These are phyloP conservation scores for Rhopalosiphum maidis DNA, from an alignment of 1,140 invertebrate species.

Conservation along the genomic window DNA sequence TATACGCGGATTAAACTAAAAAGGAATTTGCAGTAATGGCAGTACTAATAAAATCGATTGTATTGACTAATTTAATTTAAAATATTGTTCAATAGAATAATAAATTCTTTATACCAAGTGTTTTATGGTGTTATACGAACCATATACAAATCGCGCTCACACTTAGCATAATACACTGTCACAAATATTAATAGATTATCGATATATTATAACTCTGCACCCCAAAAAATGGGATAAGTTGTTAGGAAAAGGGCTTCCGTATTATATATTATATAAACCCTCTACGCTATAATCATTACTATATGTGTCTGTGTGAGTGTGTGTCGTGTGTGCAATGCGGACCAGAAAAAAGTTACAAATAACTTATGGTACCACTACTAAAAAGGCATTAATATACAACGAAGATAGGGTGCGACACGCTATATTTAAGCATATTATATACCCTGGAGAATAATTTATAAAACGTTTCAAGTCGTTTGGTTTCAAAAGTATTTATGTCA, in stretches of 20 bases:
- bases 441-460: constrained; percentile 22
- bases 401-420: not conserved
- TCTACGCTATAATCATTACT: not conserved
- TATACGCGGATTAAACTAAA: too few relatives aligned
- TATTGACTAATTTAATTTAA: not conserved
- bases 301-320: not conserved
- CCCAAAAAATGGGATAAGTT: not conserved
- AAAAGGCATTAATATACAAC: constrained; percentile 16
- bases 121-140: not conserved
- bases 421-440: not conserved
- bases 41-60: not conserved
- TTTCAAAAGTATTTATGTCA: not conserved
- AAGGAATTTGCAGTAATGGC: not conserved
- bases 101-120: not conserved
- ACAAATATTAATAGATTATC: constrained; percentile 10
- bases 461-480: not conserved
- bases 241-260: not conserved
- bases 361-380: constrained; percentile 19
- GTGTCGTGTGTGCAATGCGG: not conserved
- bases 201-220: not conserved
- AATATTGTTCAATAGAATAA: not conserved
- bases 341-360: constrained; percentile 21
- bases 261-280: not conserved
- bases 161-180: not conserved
- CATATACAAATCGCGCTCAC: not conserved